Percentiles rank a stretch among this genome's conserved stretches.
Conservation (phyloP, 1,140 invertebrate species). For the Drosophila obscura region DNA sequence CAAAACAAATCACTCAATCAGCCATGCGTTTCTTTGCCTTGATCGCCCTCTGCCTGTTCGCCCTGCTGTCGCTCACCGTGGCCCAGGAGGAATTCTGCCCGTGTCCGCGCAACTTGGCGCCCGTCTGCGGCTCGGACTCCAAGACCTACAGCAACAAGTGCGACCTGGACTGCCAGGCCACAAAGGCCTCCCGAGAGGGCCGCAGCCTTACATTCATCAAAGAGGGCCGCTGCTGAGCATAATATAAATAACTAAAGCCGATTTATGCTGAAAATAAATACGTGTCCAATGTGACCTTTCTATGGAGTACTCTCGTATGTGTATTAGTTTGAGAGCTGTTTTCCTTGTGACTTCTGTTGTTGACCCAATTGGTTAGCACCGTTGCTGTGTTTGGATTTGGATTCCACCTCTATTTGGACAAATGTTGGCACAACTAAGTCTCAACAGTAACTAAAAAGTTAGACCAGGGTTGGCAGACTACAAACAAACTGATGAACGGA, state of each 20-base stretch:
- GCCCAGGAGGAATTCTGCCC: constrained; percentile 30
- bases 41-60: constrained; percentile 42
- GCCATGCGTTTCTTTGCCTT: constrained; percentile 59
- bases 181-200: constrained; percentile 29
- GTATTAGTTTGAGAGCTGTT: constrained; percentile 2
- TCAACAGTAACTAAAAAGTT: constrained; percentile 17
- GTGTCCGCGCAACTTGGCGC: constrained; percentile 54
- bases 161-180: constrained; percentile 46
- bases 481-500: neutral
- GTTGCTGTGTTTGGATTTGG: constrained; percentile 11
- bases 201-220: constrained; percentile 31
- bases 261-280: constrained; percentile 10
- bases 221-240: constrained; percentile 44
- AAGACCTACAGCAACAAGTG: constrained; percentile 66
- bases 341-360: constrained; percentile 22
- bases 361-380: constrained; percentile 40
- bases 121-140: constrained; percentile 64
- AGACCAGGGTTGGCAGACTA: neutral
- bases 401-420: constrained; percentile 31
- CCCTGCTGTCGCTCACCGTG: constrained; percentile 29
- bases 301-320: neutral
- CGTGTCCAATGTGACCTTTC: constrained; percentile 9
- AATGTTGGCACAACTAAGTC: constrained; percentile 24
- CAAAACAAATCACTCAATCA: neutral
- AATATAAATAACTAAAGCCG: neutral